phyloP scores from a whole-genome alignment of 2,113 vertebrate species.

The Pontoporia blainvillei region DNA sequence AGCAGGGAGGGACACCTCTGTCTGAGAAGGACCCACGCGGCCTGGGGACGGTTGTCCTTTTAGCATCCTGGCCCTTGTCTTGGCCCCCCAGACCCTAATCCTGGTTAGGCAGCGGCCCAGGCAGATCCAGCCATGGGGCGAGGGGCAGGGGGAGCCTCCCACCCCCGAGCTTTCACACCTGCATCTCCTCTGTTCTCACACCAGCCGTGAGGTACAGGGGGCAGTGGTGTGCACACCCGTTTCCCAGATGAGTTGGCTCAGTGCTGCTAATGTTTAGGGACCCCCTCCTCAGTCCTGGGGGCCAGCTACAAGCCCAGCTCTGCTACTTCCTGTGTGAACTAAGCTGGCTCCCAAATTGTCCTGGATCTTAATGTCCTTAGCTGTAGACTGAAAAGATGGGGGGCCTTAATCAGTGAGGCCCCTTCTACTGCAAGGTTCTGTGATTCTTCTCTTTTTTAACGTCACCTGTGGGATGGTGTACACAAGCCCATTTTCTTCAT shows the following conservation, averaged over 20 bases:
- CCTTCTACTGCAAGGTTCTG: not conserved
- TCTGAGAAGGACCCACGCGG: not conserved
- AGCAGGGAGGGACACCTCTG: not conserved
- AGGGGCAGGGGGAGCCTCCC: too few relatives aligned
- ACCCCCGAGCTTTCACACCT: not conserved
- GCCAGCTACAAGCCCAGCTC: not conserved
- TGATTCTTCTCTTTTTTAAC: not conserved
- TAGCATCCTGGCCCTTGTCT: not conserved
- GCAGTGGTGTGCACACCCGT: not conserved
- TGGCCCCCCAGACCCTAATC: not conserved
- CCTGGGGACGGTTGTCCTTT: not conserved
- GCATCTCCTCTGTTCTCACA: not conserved
- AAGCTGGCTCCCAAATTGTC: not conserved
- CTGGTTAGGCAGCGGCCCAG: not conserved
- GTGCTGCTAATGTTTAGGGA: not conserved
- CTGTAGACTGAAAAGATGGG: not conserved
- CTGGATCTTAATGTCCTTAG: not conserved
- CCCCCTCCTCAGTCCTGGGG: not conserved
- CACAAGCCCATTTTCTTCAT: not conserved
- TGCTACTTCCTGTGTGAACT: not conserved
- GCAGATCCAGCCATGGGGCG: accelerated
- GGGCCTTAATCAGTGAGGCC: not conserved
- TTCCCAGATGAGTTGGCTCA: not conserved
- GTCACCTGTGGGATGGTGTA: not conserved
- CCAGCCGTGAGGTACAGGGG: accelerated